Conservation (phyloP, 1,140 invertebrate species). For the Limonius californicus region DNA sequence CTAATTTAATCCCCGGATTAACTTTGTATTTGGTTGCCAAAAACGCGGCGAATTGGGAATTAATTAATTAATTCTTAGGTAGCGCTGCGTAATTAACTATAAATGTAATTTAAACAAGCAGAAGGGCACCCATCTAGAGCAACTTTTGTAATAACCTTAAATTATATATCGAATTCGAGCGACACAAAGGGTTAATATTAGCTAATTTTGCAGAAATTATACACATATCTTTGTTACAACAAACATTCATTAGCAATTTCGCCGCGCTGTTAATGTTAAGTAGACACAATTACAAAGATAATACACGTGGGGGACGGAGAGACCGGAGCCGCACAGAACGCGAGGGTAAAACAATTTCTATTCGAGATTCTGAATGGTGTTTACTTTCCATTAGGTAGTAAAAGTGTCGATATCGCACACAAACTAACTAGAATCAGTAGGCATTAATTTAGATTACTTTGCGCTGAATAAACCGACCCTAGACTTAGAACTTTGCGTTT, state of each 20-base stretch:
- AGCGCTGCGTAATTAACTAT: constrained; percentile 1
- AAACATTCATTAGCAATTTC: constrained; percentile 34
- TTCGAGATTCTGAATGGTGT: constrained; percentile 36
- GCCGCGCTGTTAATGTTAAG: constrained; percentile 30
- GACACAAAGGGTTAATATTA: constrained; percentile 28
- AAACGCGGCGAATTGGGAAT: no score
- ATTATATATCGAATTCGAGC: constrained; percentile 29
- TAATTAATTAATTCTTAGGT: no score
- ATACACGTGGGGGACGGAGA: constrained; percentile 19
- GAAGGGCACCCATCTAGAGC: neutral
- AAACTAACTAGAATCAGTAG: constrained; percentile 38
- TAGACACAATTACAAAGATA: constrained; percentile 31
- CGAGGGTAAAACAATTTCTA: constrained; percentile 33
- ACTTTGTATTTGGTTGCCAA: neutral
- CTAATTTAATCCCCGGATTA: neutral
- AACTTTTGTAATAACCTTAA: constrained; percentile 14
- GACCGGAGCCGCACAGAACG: constrained; percentile 14
- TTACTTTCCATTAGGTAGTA: constrained; percentile 41
- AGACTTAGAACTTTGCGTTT: neutral
- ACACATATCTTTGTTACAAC: constrained; percentile 31
- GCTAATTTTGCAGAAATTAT: constrained; percentile 30
- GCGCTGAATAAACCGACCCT: constrained; percentile 29
- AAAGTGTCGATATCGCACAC: constrained; percentile 39
- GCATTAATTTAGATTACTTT: constrained; percentile 40
- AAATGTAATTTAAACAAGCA: constrained; percentile 2